Percentiles rank a stretch among this genome's conserved stretches.
These are phyloP conservation scores for Peribatodes rhomboidaria DNA, from an alignment of 2,888 invertebrate species.

Conservation along the genomic window DNA sequence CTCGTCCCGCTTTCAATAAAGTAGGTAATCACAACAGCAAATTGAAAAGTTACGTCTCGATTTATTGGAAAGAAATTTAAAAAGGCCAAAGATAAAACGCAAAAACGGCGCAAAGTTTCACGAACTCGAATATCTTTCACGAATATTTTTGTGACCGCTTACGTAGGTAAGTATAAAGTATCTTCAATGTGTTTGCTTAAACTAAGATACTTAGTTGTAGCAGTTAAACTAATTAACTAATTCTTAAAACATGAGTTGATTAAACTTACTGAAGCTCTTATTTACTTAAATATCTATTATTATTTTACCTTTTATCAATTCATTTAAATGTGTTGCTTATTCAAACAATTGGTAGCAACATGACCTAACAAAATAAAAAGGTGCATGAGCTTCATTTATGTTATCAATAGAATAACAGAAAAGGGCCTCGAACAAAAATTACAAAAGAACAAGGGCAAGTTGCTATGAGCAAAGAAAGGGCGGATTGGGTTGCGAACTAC, in stretches of 20 bases:
- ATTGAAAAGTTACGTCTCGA: slow-evolving; percentile 45
- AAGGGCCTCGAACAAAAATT: slow-evolving; percentile 60
- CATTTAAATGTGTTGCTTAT: too few species aligned
- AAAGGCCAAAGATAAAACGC: slow-evolving; percentile 34
- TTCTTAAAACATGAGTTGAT: too few species aligned
- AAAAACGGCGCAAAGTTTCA: slow-evolving; percentile 47
- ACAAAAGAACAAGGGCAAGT: slow-evolving; percentile 63
- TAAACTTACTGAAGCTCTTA: too few species aligned
- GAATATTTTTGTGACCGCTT: slow-evolving; percentile 47
- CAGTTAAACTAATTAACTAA: too few species aligned
- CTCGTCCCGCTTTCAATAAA: slow-evolving; percentile 31
- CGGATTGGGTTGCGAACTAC: slow-evolving; percentile 67
- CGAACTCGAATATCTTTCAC: slow-evolving; percentile 55
- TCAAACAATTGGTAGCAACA: too few species aligned
- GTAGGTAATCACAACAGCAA: slow-evolving; percentile 39
- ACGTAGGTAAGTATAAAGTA: background rate
- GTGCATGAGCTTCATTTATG: background rate
- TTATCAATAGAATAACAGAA: slow-evolving; percentile 6
- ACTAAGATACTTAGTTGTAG: too few species aligned
- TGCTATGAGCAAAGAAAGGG: slow-evolving; percentile 69
- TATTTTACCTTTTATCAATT: too few species aligned
- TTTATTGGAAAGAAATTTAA: slow-evolving; percentile 41
- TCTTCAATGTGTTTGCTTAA: too few species aligned
- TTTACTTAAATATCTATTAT: too few species aligned
- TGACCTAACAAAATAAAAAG: too few species aligned